These are phyloP conservation scores for Dicrostonyx torquatus DNA, from an alignment of 2,797 vertebrate species.

Conservation along the genomic window DNA sequence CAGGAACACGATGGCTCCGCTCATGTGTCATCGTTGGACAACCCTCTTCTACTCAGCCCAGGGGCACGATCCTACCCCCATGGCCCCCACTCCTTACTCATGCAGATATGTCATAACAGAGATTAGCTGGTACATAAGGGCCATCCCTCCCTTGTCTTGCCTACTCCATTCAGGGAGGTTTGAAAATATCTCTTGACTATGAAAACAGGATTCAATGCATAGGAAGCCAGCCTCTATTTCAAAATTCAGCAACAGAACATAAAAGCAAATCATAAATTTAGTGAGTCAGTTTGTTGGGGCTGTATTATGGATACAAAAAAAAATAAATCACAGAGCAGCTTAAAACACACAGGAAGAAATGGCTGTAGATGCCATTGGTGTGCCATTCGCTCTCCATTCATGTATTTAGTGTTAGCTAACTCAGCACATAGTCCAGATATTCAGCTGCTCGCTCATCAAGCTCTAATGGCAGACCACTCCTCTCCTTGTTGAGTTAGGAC, in stretches of 20 bases:
- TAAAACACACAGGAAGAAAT: conserved; percentile 31
- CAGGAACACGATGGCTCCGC: conserved; percentile 50
- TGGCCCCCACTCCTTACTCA: conserved; percentile 57
- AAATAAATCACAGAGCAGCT: conserved; percentile 45
- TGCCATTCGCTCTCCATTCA: background rate
- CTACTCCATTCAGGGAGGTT: background rate
- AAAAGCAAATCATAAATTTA: conserved; percentile 67
- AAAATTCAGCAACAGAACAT: conserved; percentile 60
- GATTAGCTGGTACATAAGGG: conserved; percentile 60
- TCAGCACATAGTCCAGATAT: background rate
- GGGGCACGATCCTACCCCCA: background rate
- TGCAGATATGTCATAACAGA: conserved; percentile 76
- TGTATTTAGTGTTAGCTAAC: background rate
- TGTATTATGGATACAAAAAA: conserved; percentile 40
- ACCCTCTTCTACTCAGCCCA: conserved; percentile 50
- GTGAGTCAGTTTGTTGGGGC: conserved; percentile 40
- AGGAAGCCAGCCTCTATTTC: conserved; percentile 45
- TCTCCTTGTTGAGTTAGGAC: background rate
- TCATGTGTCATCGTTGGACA: conserved; percentile 57
- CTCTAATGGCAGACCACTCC: background rate
- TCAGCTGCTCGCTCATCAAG: background rate
- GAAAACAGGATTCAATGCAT: conserved; percentile 4
- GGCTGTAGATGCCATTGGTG: background rate
- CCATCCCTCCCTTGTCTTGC: conserved; percentile 6
- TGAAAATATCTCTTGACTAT: conserved; percentile 50